phyloP scores from a whole-genome alignment of 2,113 vertebrate genomes.

The Dicentrarchus labrax region DNA sequence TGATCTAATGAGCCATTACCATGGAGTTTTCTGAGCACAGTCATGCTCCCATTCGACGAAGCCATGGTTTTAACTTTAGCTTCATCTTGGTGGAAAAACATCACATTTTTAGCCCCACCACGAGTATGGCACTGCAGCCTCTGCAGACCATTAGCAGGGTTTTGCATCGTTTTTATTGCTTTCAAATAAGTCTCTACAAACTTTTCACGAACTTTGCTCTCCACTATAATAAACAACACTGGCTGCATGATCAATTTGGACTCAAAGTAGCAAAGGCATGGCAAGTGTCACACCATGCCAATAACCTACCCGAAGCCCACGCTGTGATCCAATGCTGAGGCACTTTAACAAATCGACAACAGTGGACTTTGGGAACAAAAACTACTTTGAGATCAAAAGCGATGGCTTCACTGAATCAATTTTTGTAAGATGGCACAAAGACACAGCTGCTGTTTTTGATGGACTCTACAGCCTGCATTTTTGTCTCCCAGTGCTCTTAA shows the following conservation, averaged over 20 bases:
- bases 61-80: background rate
- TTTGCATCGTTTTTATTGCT: background rate
- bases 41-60: slow-evolving; percentile 12
- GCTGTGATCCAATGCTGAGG: slow-evolving; percentile 12
- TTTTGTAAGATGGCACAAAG: slow-evolving; percentile 29
- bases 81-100: too few species aligned
- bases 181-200: slow-evolving; percentile 15
- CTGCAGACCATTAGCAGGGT: background rate
- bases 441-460: slow-evolving; percentile 2
- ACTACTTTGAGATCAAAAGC: slow-evolving; percentile 40
- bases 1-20: background rate
- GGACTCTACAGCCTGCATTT: slow-evolving; percentile 32
- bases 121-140: background rate
- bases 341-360: slow-evolving; percentile 27
- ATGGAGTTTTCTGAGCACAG: background rate
- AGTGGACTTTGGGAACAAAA: slow-evolving; percentile 26
- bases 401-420: slow-evolving; percentile 23
- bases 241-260: background rate
- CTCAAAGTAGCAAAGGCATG: slow-evolving; percentile 15
- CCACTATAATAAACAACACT: slow-evolving; percentile 11
- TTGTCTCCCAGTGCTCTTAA: slow-evolving; percentile 21
- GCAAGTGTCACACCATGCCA: slow-evolving; percentile 45
- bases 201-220: slow-evolving; percentile 43
- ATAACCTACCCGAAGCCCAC: slow-evolving; percentile 34
- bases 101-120: background rate